phyloP scores from a whole-genome alignment of 2,797 vertebrate genomes.

The Tapera naevia region DNA sequence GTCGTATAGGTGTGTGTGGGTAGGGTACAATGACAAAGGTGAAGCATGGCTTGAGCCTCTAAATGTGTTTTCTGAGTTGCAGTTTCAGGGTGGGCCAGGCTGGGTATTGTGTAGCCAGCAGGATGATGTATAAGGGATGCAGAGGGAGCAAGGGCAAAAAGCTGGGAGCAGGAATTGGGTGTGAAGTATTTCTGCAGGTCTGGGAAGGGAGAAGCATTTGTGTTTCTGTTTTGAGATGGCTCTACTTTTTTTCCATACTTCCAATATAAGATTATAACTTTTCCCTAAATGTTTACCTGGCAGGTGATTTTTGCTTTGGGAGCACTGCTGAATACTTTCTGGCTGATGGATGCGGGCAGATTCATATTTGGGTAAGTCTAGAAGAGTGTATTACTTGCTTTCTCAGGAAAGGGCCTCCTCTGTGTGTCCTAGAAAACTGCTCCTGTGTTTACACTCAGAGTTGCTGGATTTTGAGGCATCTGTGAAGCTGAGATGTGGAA shows the following conservation, averaged over 20 bases:
- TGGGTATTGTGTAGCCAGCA: neutral
- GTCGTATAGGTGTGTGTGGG: rapidly evolving
- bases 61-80: neutral
- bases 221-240: neutral
- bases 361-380: constrained; percentile 93
- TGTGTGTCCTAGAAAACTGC: neutral
- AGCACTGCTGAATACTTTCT: constrained; percentile 85
- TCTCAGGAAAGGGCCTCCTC: neutral
- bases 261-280: rapidly evolving
- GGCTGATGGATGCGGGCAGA: constrained; percentile 92
- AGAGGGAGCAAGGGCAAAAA: neutral
- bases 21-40: no score
- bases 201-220: neutral
- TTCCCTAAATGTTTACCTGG: neutral
- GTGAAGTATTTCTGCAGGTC: neutral
- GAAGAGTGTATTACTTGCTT: rapidly evolving
- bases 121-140: neutral
- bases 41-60: neutral
- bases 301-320: constrained; percentile 92
- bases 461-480: neutral
- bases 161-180: rapidly evolving
- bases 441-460: rapidly evolving
- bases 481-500: neutral
- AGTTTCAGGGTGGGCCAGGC: rapidly evolving
- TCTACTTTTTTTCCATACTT: neutral